Base-by-base conservation (phyloP, 2,797 vertebrate genomes). In the Coregonus sp. region DNA sequence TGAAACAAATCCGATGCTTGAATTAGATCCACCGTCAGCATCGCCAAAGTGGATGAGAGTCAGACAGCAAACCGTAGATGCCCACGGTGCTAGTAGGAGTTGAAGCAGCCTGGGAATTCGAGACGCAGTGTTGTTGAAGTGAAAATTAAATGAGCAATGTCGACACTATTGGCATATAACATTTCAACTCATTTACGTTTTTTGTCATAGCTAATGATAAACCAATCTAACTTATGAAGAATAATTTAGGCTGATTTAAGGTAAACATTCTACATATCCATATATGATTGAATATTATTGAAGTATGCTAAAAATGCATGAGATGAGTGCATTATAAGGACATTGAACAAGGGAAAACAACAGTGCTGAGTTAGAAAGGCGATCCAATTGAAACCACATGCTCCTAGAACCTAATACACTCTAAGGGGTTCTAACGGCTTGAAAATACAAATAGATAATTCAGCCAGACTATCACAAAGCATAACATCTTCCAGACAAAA, bases 341-440 rank as follows among this genome's bases (percentile, higher is more conserved):
- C 66, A 72, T 33, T 33, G 67, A 51, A 71, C 51, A 15, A 14
- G n/a, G 18, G 37, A 73, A 18, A 78, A 7, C n/a, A 1, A 29
- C 51, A 54, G 59, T 54, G 69, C 56, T 87, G 78, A 86, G 86
- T 80, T 86, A 89, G 84, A 86, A 77, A 86, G 85, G 82, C 81
- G 80, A 85, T 89, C 82, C 82, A 90, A 92, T 92, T 90, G 67
- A 90, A 93, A 89, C 86, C 92, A 94, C 86, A 90, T 93, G 92
- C 83, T 81, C 86, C 61, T 15, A 78, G 76, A 91, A 89, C 80
- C 73, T 72, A 80, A 92, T 88, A 85, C 84, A 86, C 77, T 77
- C 75, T 78, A 85, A 37, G 37, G 15, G 69, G 40, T 40, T 84
- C 88, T 83, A 86, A 84, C 78, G 70, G 77, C 76, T 86, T 86